These are phyloP conservation scores for Rhagonycha fulva DNA, from an alignment of 2,888 invertebrate species.

Conservation along the genomic window DNA sequence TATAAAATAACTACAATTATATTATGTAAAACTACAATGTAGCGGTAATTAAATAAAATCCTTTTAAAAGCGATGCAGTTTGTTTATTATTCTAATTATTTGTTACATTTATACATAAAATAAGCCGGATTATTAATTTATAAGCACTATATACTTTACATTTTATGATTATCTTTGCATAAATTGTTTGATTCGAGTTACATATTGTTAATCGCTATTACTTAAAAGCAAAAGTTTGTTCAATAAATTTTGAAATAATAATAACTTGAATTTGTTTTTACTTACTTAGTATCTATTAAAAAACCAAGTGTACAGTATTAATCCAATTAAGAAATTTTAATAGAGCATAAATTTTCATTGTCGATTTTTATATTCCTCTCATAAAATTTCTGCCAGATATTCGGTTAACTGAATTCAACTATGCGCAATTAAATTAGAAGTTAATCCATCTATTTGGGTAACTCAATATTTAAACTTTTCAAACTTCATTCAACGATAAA, in stretches of 20 bases:
- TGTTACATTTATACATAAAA: background rate
- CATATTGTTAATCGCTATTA: no score
- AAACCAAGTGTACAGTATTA: background rate
- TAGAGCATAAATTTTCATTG: background rate
- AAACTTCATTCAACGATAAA: background rate
- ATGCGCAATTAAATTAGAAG: background rate
- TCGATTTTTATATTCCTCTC: background rate
- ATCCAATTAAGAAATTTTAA: background rate
- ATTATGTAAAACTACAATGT: background rate
- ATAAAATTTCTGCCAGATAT: background rate
- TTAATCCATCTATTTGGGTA: background rate
- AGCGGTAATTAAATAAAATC: background rate
- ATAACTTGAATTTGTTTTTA: no score
- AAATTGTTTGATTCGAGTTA: background rate
- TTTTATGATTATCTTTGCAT: background rate
- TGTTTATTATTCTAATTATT: background rate
- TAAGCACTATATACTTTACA: background rate
- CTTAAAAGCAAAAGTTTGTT: no score
- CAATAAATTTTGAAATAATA: no score
- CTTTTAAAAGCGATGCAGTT: background rate
- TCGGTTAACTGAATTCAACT: background rate
- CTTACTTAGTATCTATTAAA: no score
- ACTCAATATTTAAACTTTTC: background rate
- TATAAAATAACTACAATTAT: background rate
- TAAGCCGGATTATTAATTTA: background rate